phyloP scores from a whole-genome alignment of 2,797 vertebrate species.

The Myotis vivesi region DNA sequence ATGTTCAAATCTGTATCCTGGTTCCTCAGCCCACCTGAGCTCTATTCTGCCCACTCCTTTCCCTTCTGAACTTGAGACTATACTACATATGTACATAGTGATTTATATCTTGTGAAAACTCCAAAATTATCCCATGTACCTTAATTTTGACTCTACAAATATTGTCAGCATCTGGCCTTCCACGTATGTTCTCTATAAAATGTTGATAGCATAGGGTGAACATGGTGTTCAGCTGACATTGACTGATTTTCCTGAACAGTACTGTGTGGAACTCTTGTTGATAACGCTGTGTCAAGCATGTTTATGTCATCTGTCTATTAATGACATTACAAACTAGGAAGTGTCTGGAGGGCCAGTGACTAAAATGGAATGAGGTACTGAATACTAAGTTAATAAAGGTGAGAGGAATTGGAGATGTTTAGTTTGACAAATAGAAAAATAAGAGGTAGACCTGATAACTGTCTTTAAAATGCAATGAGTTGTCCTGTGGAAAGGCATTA shows the following conservation, averaged over 20 bases:
- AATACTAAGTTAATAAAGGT: not conserved
- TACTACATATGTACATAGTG: not conserved
- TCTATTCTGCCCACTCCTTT: not conserved
- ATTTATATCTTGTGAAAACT: not conserved
- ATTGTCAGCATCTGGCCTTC: not conserved
- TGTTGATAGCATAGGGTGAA: not conserved
- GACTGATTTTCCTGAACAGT: not conserved
- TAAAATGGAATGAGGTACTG: not conserved
- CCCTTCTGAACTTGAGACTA: not conserved
- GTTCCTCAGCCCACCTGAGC: not conserved
- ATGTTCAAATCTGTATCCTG: not conserved
- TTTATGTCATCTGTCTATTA: not conserved
- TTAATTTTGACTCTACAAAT: not conserved
- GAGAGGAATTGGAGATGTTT: not conserved
- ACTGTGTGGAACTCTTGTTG: not conserved
- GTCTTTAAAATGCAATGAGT: not conserved
- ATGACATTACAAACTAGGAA: not conserved
- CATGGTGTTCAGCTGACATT: not conserved
- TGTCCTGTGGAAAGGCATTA: not conserved
- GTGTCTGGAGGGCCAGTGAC: not conserved
- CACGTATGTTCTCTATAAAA: not conserved
- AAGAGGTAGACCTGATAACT: not conserved
- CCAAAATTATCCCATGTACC: not conserved
- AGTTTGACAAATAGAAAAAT: not conserved
- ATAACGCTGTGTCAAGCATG: not conserved